phyloP scores from a whole-genome alignment of 2,113 vertebrate species.

The Sphaerodactylus townsendi region DNA sequence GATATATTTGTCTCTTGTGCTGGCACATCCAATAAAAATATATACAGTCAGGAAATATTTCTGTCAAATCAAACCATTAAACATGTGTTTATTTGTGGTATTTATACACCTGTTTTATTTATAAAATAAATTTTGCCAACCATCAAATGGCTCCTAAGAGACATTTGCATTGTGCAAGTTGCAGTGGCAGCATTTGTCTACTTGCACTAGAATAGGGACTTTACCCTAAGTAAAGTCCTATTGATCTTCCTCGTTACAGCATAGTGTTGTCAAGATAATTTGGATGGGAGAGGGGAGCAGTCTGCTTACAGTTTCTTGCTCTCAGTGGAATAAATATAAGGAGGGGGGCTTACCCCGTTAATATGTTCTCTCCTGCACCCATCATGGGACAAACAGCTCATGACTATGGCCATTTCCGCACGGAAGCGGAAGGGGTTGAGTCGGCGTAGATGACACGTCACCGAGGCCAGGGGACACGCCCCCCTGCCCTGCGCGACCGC shows the following conservation, averaged over 20 bases:
- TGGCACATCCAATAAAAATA: neutral
- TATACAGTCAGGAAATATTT: neutral
- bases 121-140: neutral
- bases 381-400: no score
- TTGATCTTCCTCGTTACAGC: neutral
- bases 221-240: neutral
- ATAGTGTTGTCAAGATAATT: neutral
- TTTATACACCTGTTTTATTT: no score
- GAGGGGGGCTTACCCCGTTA: no score
- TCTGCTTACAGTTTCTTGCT: neutral
- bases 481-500: no score
- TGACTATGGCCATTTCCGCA: no score
- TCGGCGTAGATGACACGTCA: no score
- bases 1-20: slow-evolving; percentile 7
- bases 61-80: neutral
- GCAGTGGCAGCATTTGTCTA: neutral
- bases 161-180: neutral
- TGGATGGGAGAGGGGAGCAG: neutral
- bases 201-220: neutral
- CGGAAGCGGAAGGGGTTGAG: no score
- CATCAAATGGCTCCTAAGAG: neutral
- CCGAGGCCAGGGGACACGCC: no score
- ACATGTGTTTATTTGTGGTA: no score
- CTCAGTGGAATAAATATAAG: no score
- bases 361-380: no score